A percentile compares a stretch with the other conserved stretches of the same genome.
Conservation (phyloP, 1,140 invertebrate genomes). For the Aphelenchoides besseyi region DNA sequence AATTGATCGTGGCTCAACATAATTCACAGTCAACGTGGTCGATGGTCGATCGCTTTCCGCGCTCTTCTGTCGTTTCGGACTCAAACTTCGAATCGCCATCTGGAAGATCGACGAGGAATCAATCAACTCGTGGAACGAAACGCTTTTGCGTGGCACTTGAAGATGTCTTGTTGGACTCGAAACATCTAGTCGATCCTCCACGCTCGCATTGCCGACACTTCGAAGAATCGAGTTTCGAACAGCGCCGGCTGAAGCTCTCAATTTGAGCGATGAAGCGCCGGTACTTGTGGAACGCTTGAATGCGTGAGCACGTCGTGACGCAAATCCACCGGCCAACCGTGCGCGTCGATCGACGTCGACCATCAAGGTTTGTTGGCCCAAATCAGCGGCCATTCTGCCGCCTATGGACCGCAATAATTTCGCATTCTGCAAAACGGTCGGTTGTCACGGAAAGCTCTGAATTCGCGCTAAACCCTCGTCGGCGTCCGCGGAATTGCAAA, state of each 20-base stretch:
- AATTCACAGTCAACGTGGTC: neutral
- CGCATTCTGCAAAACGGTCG: neutral
- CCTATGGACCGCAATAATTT: neutral
- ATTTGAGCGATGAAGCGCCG: constrained; percentile 8
- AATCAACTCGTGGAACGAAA: constrained; percentile 20
- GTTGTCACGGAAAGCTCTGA: neutral
- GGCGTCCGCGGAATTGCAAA: neutral
- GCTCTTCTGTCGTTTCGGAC: constrained; percentile 16
- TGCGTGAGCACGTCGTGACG: neutral
- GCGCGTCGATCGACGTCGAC: neutral
- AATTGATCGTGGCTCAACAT: constrained; percentile 7
- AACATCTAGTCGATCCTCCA: neutral
- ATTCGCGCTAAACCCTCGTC: neutral
- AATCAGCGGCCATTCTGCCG: neutral
- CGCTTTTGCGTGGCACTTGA: constrained; percentile 11
- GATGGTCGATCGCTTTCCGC: constrained; percentile 1
- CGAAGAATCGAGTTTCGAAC: constrained; percentile 5
- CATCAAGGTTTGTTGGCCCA: neutral
- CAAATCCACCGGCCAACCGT: neutral
- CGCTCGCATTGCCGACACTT: neutral
- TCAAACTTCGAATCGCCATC: constrained; percentile 16
- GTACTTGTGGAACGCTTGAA: constrained; percentile 5
- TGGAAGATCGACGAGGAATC: constrained; percentile 13
- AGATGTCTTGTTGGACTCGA: neutral
- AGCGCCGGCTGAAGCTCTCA: neutral